phyloP scores from a whole-genome alignment of 2,113 vertebrate genomes.

The Fukomys damarensis region DNA sequence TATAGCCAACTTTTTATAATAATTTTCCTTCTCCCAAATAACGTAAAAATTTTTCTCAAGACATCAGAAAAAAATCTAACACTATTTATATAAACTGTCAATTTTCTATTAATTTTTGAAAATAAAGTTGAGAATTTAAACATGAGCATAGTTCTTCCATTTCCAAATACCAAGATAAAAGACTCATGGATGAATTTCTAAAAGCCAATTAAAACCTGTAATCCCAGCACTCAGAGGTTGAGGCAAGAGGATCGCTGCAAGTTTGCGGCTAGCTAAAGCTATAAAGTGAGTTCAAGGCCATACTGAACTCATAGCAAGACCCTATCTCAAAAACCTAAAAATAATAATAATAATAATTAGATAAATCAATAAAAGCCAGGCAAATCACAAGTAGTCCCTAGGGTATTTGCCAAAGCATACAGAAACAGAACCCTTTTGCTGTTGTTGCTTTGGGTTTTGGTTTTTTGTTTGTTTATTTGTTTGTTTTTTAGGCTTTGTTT shows the following conservation, averaged over 20 bases:
- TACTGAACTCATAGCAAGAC: background rate
- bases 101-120: background rate
- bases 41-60: background rate
- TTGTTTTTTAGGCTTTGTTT: background rate
- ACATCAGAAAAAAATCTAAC: background rate
- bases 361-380: background rate
- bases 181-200: background rate
- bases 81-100: background rate
- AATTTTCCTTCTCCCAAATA: background rate
- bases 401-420: background rate
- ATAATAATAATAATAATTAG: background rate
- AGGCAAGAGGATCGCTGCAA: background rate
- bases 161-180: background rate
- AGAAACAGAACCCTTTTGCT: background rate
- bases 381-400: background rate
- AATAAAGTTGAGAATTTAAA: conserved; percentile 1
- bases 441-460: background rate
- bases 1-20: background rate
- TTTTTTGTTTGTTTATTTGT: background rate
- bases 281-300: background rate
- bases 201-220: background rate
- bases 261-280: background rate
- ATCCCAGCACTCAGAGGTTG: background rate
- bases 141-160: background rate
- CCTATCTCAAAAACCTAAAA: background rate